These are phyloP conservation scores for Dendrocincla fuliginosa DNA, from an alignment of 2,797 vertebrate species.

Conservation along the genomic window DNA sequence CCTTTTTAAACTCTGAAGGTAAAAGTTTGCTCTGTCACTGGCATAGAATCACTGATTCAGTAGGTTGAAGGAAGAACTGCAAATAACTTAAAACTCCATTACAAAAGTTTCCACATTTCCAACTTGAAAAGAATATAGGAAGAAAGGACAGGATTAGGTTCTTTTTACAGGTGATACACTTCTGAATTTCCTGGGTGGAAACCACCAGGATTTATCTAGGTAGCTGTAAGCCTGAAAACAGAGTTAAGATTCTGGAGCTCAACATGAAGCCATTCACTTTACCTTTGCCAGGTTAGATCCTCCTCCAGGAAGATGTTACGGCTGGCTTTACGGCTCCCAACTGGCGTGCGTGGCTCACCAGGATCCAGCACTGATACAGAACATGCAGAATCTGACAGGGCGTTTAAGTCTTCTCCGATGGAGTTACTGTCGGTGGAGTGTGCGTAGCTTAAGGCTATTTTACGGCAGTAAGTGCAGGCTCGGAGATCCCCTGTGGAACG, in stretches of 20 bases:
- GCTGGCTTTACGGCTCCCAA: conserved; percentile 92
- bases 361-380: conserved; percentile 89
- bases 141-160: background rate
- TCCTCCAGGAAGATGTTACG: conserved; percentile 98
- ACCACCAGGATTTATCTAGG: background rate
- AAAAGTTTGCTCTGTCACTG: background rate
- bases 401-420: conserved; percentile 93
- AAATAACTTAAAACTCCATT: background rate
- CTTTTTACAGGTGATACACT: background rate
- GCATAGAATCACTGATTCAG: background rate
- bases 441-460: conserved; percentile 94
- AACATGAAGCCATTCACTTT: background rate
- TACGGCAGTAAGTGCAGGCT: conserved; percentile 96
- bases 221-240: background rate
- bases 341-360: conserved; percentile 91
- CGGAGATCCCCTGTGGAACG: conserved; percentile 88
- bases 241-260: background rate
- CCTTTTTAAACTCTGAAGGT: background rate
- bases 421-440: conserved; percentile 93
- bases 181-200: background rate
- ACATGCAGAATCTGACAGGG: conserved; percentile 88
- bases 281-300: conserved; percentile 97
- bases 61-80: background rate
- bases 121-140: background rate
- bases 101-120: background rate